A percentile compares a stretch with the other conserved stretches of the same genome.
Conservation (phyloP, 2,888 invertebrate genomes). For the Terebella lapidaria region DNA sequence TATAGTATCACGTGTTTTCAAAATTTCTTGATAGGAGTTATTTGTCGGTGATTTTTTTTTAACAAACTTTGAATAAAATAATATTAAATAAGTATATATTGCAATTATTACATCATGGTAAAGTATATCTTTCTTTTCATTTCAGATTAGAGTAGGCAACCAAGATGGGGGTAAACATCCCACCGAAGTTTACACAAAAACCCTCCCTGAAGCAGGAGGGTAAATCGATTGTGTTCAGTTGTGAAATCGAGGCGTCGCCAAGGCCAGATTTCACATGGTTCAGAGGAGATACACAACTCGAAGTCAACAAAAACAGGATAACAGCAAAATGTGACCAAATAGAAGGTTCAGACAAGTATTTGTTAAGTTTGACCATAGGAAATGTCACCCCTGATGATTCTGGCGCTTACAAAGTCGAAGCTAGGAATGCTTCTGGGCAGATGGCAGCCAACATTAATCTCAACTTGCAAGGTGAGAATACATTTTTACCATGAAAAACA, state of each 20-base stretch:
- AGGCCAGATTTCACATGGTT: conserved; percentile 94
- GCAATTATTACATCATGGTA: too few species aligned
- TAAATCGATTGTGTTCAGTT: conserved; percentile 83
- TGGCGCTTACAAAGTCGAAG: conserved; percentile 97
- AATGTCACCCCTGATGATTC: conserved; percentile 71
- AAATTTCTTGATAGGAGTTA: too few species aligned
- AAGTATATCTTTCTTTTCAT: neutral
- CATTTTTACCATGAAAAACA: conserved; percentile 93
- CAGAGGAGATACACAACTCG: conserved; percentile 61
- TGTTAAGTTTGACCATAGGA: conserved; percentile 52
- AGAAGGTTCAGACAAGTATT: conserved; percentile 10
- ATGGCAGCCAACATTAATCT: conserved; percentile 23
- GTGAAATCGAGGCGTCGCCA: conserved; percentile 90
- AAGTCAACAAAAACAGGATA: conserved; percentile 7
- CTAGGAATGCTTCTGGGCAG: conserved; percentile 87
- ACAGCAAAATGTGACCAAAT: neutral
- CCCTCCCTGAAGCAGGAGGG: conserved; percentile 98
- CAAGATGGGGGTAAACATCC: conserved; percentile 1
- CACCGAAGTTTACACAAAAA: conserved; percentile 96
- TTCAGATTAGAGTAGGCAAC: neutral
- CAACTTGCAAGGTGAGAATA: conserved; percentile 26
- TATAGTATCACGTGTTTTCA: too few species aligned
- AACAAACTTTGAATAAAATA: too few species aligned
- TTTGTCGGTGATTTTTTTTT: too few species aligned
- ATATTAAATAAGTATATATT: too few species aligned